Percentiles rank a stretch among this genome's conserved stretches.
Evolutionary conservation across 2,888 invertebrate genomes (phyloP).

Genomic region (Lasioglossum vierecki): DNA sequence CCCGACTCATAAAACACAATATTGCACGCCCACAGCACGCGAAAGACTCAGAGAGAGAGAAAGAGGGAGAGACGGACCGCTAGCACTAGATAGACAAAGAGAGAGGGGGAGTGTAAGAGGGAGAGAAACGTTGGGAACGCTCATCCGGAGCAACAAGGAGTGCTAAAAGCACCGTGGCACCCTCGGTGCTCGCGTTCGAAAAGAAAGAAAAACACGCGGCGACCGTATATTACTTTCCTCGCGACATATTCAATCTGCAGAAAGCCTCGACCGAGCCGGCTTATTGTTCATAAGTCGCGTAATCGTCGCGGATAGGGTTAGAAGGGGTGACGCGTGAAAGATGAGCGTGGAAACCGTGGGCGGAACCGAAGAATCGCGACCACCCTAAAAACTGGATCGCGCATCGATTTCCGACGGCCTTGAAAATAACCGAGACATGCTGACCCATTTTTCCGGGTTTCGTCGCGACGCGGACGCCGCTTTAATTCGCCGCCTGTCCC

Average conservation of each 20-base stretch:
- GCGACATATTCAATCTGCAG: constrained; percentile 69
- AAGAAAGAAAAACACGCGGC: constrained; percentile 35
- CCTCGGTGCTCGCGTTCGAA: background rate
- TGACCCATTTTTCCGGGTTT: constrained; percentile 62
- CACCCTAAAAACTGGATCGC: constrained; percentile 46
- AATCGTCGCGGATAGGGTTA: constrained; percentile 33
- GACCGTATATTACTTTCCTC: constrained; percentile 64
- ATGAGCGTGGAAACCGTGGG: background rate
- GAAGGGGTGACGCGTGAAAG: background rate
- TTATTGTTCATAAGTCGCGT: constrained; percentile 61
- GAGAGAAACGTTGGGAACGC: constrained; percentile 2
- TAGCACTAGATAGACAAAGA: background rate
- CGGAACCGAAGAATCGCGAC: constrained; percentile 13
- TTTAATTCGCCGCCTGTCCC: constrained; percentile 44
- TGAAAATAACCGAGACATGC: constrained; percentile 67
- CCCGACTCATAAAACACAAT: background rate
- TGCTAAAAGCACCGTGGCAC: constrained; percentile 31
- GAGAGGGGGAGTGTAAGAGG: too few species aligned
- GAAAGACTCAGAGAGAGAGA: background rate
- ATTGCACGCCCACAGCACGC: background rate
- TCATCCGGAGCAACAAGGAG: constrained; percentile 20
- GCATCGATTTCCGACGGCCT: constrained; percentile 62
- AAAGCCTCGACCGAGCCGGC: constrained; percentile 66
- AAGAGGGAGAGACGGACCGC: background rate
- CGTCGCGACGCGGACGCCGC: constrained; percentile 49